Percentiles rank a stretch among this genome's conserved stretches.
Conservation (phyloP, 2,797 vertebrate genomes). For the Silurus lanzhouensis region DNA sequence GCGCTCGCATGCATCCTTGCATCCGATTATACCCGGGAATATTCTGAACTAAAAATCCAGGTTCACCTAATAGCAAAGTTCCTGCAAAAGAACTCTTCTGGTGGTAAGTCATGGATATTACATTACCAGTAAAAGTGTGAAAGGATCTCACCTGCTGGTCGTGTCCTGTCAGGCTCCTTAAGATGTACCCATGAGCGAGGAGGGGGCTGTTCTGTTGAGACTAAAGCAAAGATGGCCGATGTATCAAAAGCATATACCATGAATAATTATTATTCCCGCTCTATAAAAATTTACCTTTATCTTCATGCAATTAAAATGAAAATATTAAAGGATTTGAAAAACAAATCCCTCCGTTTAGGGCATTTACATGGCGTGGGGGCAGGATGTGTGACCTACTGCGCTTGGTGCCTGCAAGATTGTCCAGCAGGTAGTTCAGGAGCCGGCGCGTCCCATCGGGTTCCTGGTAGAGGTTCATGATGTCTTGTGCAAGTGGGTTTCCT, state of each 20-base stretch:
- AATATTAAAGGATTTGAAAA: neutral
- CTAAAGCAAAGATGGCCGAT: slow-evolving; percentile 65
- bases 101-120: too few relatives aligned
- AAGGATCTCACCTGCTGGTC: slow-evolving; percentile 80
- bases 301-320: neutral
- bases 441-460: slow-evolving; percentile 96
- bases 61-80: neutral
- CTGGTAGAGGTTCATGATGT: slow-evolving; percentile 97
- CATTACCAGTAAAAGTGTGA: neutral
- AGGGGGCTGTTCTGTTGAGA: slow-evolving; percentile 92
- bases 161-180: slow-evolving; percentile 90
- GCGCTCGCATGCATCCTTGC: too few relatives aligned
- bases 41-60: too few relatives aligned
- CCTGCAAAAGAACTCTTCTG: neutral
- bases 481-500: slow-evolving; percentile 99
- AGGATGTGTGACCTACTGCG: slow-evolving; percentile 81
- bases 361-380: too few relatives aligned
- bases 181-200: slow-evolving; percentile 95
- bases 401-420: slow-evolving; percentile 98
- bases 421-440: slow-evolving; percentile 98
- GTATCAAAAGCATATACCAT: slow-evolving; percentile 43
- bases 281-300: neutral
- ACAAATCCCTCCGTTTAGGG: neutral
- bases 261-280: too few relatives aligned
- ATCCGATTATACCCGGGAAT: too few relatives aligned